phyloP scores from a whole-genome alignment of 2,113 vertebrate genomes.

The Ochotona curzoniae region DNA sequence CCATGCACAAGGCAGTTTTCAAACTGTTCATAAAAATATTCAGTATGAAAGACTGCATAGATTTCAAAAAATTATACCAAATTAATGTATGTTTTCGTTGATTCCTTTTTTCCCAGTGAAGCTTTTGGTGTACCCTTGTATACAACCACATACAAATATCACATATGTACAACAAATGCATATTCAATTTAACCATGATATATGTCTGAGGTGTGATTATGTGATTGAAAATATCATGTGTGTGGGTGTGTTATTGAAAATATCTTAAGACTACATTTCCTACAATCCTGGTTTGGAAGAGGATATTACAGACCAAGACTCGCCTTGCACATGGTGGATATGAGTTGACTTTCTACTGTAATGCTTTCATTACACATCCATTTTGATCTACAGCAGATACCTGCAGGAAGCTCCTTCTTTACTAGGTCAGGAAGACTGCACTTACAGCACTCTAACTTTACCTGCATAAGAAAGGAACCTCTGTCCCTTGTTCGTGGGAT shows the following conservation, averaged over 20 bases:
- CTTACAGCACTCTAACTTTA: not conserved
- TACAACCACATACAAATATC: not conserved
- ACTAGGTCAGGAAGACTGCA: not conserved
- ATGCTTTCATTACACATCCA: not conserved
- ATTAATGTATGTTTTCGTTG: too few species aligned
- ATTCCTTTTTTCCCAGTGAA: too few species aligned
- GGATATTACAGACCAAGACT: constrained; percentile 43
- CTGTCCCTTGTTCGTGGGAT: not conserved
- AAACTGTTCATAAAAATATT: too few species aligned
- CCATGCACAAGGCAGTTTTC: too few species aligned
- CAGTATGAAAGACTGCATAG: too few species aligned
- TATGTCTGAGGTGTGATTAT: not conserved
- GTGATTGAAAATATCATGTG: not conserved
- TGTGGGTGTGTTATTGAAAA: not conserved
- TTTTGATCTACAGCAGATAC: constrained; percentile 50
- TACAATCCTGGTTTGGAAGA: not conserved
- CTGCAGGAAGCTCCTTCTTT: not conserved
- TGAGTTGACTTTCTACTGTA: constrained; percentile 44
- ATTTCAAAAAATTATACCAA: too few species aligned
- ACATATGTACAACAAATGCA: not conserved
- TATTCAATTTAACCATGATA: not conserved
- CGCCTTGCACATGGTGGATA: constrained; percentile 24
- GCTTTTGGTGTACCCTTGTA: too few species aligned
- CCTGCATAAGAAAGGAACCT: not conserved
- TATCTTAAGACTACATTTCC: not conserved